Evolutionary conservation across 1,140 invertebrate species (phyloP).

Genomic region (Steinernema khuongi): DNA sequence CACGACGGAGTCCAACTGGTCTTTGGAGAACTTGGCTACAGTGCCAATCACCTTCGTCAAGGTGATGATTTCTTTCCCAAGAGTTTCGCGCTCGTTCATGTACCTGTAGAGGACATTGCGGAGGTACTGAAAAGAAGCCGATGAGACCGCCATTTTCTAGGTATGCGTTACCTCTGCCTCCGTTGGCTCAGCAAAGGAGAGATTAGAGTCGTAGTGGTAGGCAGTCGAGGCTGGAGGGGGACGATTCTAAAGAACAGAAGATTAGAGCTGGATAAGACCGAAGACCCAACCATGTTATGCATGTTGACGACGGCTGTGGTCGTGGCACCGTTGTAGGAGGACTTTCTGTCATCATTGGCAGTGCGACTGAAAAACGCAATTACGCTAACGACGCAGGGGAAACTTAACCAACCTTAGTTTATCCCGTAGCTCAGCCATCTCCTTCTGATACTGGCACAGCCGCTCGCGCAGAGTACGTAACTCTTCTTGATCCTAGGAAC

Average conservation of each 20-base stretch:
- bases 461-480: conserved; percentile 19
- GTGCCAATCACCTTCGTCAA: conserved; percentile 39
- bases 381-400: neutral
- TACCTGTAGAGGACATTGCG: conserved; percentile 40
- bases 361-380: neutral
- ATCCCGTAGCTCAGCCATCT: conserved; percentile 9
- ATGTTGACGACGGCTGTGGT: conserved; percentile 1
- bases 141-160: neutral
- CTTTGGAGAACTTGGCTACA: conserved; percentile 34
- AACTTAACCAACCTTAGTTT: neutral
- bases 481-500: conserved; percentile 19
- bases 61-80: conserved; percentile 39
- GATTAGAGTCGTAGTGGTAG: neutral
- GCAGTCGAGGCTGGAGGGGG: neutral
- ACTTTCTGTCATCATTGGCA: conserved; percentile 13
- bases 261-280: neutral
- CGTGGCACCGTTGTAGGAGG: neutral
- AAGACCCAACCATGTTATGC: conserved; percentile 20
- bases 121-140: conserved; percentile 32
- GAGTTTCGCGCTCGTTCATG: conserved; percentile 35
- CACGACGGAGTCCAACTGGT: conserved; percentile 32
- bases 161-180: conserved; percentile 25
- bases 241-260: conserved; percentile 13
- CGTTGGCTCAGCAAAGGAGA: conserved; percentile 22
- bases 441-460: conserved; percentile 1